A percentile compares a stretch with the other conserved stretches of the same genome.
Evolutionary conservation across 2,113 vertebrate genomes (phyloP).

Genomic region (Tupaia tana): DNA sequence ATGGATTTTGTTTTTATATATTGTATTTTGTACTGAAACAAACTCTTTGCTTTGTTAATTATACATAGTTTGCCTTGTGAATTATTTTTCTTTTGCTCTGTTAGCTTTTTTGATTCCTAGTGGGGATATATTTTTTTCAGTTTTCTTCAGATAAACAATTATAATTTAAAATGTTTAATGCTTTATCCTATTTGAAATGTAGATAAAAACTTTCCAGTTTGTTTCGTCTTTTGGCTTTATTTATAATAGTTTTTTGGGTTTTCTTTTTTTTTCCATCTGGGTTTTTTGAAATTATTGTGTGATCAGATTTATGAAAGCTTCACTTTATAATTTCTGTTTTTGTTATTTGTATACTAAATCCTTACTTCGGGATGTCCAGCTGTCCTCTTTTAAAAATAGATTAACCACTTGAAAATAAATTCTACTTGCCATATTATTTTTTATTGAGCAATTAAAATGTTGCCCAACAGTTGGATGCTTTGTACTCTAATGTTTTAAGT

Average conservation of each 20-base stretch:
- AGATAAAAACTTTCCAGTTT: neutral
- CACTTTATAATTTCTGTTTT: neutral
- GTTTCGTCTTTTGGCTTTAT: slow-evolving; percentile 32
- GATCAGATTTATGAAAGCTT: slow-evolving; percentile 28
- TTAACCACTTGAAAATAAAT: neutral
- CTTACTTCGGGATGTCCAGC: neutral
- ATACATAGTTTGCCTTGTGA: neutral
- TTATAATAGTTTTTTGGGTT: neutral
- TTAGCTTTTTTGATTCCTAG: neutral
- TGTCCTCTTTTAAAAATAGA: neutral
- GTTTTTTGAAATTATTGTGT: slow-evolving; percentile 37
- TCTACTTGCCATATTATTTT: slow-evolving; percentile 7
- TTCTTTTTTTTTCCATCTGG: neutral
- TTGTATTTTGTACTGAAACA: slow-evolving; percentile 9
- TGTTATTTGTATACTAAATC: neutral
- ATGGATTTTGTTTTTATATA: neutral
- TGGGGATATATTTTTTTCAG: neutral
- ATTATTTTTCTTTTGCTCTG: neutral
- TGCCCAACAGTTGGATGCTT: neutral
- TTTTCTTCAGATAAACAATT: neutral
- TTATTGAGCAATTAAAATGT: neutral
- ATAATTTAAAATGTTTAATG: slow-evolving; percentile 4
- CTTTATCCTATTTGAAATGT: slow-evolving; percentile 4
- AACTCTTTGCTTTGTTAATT: neutral
- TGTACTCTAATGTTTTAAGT: neutral